A percentile compares a stretch with the other conserved stretches of the same genome.
Evolutionary conservation across 2,113 vertebrate genomes (phyloP).

Genomic region (Brachypodius melanocephalos): DNA sequence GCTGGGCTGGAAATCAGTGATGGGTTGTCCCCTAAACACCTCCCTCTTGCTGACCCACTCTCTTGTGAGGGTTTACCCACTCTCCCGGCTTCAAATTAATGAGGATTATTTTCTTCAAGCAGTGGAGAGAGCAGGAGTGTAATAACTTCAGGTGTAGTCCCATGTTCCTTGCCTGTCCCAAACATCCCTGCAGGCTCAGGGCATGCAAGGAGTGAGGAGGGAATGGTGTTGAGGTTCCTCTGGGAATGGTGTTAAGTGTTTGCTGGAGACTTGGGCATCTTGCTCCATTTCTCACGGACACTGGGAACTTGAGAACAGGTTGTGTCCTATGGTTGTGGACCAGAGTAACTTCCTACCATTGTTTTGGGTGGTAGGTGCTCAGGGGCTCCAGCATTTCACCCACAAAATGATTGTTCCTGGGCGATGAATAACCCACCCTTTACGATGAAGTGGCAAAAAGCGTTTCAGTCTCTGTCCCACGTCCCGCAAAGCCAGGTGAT

Average conservation of each 20-base stretch:
- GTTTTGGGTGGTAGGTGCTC: not conserved
- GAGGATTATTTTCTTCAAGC: not conserved
- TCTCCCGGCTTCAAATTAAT: not conserved
- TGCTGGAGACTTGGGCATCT: not conserved
- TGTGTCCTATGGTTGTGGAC: not conserved
- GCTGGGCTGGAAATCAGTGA: not conserved
- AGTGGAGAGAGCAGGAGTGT: not conserved
- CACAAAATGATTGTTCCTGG: not conserved
- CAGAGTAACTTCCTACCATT: not conserved
- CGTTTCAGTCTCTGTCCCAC: fast-evolving
- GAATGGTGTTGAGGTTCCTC: not conserved
- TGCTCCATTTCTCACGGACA: fast-evolving
- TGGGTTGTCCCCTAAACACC: not conserved
- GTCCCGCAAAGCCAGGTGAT: fast-evolving
- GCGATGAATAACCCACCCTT: not conserved
- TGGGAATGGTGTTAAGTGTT: fast-evolving
- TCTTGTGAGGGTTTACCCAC: fast-evolving
- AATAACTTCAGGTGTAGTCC: not conserved
- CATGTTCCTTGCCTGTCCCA: not conserved
- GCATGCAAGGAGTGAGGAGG: not conserved
- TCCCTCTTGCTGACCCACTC: not conserved
- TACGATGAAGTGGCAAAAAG: not conserved
- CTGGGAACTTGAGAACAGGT: not conserved
- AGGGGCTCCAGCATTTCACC: not conserved
- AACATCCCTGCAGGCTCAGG: not conserved